phyloP scores from a whole-genome alignment of 2,888 invertebrate genomes.

The Eilema caniola region DNA sequence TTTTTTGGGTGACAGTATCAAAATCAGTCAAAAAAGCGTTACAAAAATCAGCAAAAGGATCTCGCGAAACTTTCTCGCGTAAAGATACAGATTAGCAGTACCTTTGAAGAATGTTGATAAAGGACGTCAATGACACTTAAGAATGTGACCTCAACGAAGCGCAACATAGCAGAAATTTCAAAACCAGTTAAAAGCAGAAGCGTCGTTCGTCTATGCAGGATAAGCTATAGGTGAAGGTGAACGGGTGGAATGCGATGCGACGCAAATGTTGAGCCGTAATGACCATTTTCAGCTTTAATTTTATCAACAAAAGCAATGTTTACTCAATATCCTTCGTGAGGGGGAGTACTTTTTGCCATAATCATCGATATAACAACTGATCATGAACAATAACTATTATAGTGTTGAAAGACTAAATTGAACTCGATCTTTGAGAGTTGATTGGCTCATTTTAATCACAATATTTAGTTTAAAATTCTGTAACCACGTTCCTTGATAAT shows the following conservation, averaged over 20 bases:
- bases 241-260: constrained; percentile 17
- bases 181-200: background rate
- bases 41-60: too few species aligned
- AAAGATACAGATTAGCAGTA: background rate
- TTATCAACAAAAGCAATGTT: constrained; percentile 14
- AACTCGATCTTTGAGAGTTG: background rate
- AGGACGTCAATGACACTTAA: constrained; percentile 5
- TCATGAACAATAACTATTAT: background rate
- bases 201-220: background rate
- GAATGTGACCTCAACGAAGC: background rate
- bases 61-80: background rate
- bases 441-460: background rate
- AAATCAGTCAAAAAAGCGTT: too few species aligned
- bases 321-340: constrained; percentile 17
- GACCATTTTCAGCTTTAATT: constrained; percentile 18
- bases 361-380: background rate
- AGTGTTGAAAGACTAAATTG: background rate
- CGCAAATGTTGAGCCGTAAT: constrained; percentile 34
- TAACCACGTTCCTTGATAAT: background rate
- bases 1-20: background rate
- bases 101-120: background rate
- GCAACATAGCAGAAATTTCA: background rate
- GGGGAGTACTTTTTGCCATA: constrained; percentile 3
- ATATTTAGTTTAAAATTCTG: background rate
- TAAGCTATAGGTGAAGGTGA: constrained; percentile 37